These are phyloP conservation scores for Chroicocephalus ridibundus DNA, from an alignment of 2,113 vertebrate species.

Conservation along the genomic window DNA sequence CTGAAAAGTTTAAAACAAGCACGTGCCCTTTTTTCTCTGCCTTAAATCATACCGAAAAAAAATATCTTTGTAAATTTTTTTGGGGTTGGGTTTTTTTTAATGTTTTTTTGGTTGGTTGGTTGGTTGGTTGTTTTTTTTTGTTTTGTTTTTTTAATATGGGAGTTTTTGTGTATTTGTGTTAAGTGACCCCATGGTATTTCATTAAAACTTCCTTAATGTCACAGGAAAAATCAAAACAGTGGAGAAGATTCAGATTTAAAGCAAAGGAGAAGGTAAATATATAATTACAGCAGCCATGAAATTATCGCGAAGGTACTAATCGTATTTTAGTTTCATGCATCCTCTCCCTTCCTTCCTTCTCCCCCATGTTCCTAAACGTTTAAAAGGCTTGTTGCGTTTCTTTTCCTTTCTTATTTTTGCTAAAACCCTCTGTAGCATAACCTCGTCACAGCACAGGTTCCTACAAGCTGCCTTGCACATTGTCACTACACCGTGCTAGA, in stretches of 20 bases:
- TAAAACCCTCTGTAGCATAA: neutral
- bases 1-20: neutral
- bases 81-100: neutral
- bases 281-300: neutral
- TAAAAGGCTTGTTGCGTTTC: neutral
- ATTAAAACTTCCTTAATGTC: slow-evolving; percentile 31
- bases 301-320: neutral
- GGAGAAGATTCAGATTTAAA: slow-evolving; percentile 82
- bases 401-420: neutral
- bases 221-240: slow-evolving; percentile 79
- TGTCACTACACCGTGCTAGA: neutral
- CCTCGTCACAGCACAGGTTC: neutral
- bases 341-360: neutral
- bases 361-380: neutral
- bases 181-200: neutral
- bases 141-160: neutral
- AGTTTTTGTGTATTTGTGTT: neutral
- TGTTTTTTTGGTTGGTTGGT: too few relatives aligned
- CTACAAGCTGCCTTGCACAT: neutral
- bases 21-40: neutral
- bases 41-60: neutral
- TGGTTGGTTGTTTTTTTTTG: too few relatives aligned
- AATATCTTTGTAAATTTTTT: neutral
- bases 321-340: neutral
- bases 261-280: slow-evolving; percentile 81